Evolutionary conservation across 2,797 vertebrate genomes (phyloP), one percentile per base, ranked within the genome.

Genomic region (Myotis planiceps): DNA sequence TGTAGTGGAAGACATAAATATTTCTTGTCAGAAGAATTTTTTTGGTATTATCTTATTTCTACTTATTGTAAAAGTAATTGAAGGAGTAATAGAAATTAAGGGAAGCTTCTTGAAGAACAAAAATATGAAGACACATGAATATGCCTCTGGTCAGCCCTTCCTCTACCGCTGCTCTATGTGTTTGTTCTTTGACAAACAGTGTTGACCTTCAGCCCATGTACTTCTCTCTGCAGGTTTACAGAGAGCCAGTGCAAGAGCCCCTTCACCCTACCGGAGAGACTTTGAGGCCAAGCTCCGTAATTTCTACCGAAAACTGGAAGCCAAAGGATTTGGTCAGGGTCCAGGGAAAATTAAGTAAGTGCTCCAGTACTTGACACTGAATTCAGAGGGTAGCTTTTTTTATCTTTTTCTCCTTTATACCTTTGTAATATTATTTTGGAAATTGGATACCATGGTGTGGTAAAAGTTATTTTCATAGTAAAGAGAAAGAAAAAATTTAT

Each of bases 281-380:
- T 99, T 99, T 55, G 99, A 99, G 98, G 99, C 99, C 97, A 99
- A 99, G 98, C 99, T 99, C 47, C 99, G 99, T 96, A 99, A 99
- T 98, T 99, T 99, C 98, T 99, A 99, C 98, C 99, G 99, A 98
- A 99, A 99, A 98, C 98, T 99, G 95, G 99, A 99, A 98, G 99
- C 99, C 96, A 99, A 99, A 98, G 99, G 99, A 79, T 99, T 99
- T 88, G 99, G 99, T 34, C 99, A 99, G 97, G 99, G 99, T 86
- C 99, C 99, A 32, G 99, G 99, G 88, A 99, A 99, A 99, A 99
- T 99, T 96, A 99, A 99, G 99, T 99, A 98, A 99, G 99, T 98
- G 95, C 87, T 93, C 29, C 9, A 47, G 3, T 49, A 76, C 25
- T 88, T 60, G n/a, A 23, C n/a, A 32, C 49, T n/a, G n/a, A 88